Percentiles rank a stretch among this genome's conserved stretches.
These are phyloP conservation scores for Pelecanoides urinatrix DNA, from an alignment of 2,113 vertebrate species.

Conservation along the genomic window DNA sequence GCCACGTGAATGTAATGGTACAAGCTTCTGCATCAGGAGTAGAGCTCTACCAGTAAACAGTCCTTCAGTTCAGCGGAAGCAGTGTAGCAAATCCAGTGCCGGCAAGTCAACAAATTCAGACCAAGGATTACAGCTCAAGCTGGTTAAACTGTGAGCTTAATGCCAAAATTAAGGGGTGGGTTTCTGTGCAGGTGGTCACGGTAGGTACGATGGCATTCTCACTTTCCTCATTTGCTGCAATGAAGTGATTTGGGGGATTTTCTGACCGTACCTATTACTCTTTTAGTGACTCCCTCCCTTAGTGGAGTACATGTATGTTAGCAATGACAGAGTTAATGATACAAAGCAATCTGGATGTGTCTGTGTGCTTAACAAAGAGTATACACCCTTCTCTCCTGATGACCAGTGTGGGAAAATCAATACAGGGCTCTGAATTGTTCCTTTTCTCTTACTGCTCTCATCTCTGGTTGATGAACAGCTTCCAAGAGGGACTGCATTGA, in stretches of 20 bases:
- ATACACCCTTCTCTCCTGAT: background rate
- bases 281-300: background rate
- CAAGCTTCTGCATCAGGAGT: background rate
- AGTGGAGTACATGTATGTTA: background rate
- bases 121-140: background rate
- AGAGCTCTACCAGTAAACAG: background rate
- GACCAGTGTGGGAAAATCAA: background rate
- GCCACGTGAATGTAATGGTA: rapidly evolving
- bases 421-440: background rate
- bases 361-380: background rate
- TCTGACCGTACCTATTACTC: background rate
- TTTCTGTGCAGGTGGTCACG: background rate
- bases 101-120: background rate
- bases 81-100: background rate
- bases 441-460: background rate
- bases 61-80: background rate
- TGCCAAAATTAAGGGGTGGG: background rate
- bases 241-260: background rate
- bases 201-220: background rate
- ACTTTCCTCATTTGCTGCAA: background rate
- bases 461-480: slow-evolving; percentile 64
- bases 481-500: slow-evolving; percentile 95
- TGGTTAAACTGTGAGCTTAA: background rate
- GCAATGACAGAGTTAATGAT: background rate
- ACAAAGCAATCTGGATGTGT: background rate